Evolutionary conservation across 2,113 vertebrate species (phyloP).

Genomic region (Oriolus oriolus): DNA sequence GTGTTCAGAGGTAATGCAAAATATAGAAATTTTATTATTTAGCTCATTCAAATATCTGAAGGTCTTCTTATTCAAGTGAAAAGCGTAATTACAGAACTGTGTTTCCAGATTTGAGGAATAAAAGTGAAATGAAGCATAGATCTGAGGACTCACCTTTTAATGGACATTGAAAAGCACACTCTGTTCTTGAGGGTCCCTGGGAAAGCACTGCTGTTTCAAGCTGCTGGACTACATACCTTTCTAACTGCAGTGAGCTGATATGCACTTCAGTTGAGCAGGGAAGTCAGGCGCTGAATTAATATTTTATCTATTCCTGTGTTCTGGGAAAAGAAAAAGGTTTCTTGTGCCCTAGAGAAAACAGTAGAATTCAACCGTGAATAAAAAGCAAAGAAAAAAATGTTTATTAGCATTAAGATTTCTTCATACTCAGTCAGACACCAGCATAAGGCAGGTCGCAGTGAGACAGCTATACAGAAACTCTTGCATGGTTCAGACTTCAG

Average conservation of each 20-base stretch:
- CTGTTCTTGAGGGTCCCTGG: neutral
- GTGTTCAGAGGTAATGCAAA: neutral
- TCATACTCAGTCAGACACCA: conserved; percentile 32
- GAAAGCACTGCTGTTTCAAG: neutral
- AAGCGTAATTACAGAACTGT: neutral
- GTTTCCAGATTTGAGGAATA: neutral
- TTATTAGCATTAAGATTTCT: conserved; percentile 66
- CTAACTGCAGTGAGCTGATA: neutral
- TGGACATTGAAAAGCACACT: neutral
- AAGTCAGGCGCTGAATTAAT: conserved; percentile 40
- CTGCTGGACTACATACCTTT: neutral
- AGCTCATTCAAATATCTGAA: neutral
- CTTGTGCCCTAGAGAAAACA: conserved; percentile 7
- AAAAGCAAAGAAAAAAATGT: neutral
- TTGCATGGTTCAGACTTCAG: neutral
- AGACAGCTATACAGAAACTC: neutral
- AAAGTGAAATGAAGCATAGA: neutral
- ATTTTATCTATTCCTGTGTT: conserved; percentile 15
- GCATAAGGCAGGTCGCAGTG: neutral
- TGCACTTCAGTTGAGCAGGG: neutral
- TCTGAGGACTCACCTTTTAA: neutral
- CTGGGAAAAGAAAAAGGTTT: conserved; percentile 9
- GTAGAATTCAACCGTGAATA: neutral
- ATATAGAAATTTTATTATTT: neutral
- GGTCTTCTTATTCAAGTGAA: neutral